Conservation (phyloP, 2,113 vertebrate species). For the Oncorhynchus keta region DNA sequence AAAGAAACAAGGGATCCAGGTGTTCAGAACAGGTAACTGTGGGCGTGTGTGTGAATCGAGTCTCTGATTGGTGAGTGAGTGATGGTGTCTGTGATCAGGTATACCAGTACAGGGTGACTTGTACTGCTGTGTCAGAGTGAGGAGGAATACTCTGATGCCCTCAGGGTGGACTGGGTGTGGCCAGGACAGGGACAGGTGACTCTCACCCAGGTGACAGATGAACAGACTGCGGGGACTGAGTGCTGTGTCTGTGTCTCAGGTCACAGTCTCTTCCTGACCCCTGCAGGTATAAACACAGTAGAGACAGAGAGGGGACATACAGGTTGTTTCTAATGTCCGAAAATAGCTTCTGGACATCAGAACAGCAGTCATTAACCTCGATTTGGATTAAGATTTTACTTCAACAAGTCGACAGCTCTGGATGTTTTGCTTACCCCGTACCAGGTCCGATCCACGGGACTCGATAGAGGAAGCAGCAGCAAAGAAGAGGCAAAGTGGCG, state of each 20-base stretch:
- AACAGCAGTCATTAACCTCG: too few species aligned
- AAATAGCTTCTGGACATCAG: too few species aligned
- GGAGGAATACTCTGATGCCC: constrained; percentile 8
- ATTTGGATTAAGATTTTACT: too few species aligned
- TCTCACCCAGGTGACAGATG: constrained; percentile 21
- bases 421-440: too few species aligned
- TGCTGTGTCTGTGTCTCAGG: not conserved
- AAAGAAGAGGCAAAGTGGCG: too few species aligned
- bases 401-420: too few species aligned
- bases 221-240: not conserved
- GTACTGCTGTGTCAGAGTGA: not conserved
- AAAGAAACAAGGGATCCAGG: not conserved
- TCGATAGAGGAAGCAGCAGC: too few species aligned
- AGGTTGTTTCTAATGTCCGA: too few species aligned
- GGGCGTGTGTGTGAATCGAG: not conserved
- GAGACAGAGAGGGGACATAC: not conserved
- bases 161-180: constrained; percentile 42
- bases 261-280: constrained; percentile 35
- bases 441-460: too few species aligned
- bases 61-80: not conserved
- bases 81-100: not conserved
- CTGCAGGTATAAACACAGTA: constrained; percentile 46
- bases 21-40: not conserved
- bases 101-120: not conserved
- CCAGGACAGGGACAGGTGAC: constrained; percentile 17